Conservation (phyloP, 2,888 invertebrate species). For the Diaphora mendica region DNA sequence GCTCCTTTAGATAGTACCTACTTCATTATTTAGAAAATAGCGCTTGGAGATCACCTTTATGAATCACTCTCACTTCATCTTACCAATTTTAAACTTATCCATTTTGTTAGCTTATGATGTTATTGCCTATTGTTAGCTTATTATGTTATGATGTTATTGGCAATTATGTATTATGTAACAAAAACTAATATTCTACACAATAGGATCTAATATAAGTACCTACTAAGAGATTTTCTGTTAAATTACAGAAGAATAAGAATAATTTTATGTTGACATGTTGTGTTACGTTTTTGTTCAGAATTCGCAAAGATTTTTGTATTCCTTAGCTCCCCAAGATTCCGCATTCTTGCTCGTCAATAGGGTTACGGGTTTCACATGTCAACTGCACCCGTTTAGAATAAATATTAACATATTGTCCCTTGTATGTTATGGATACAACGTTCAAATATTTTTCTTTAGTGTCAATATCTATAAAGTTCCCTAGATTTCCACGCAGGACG, state of each 20-base stretch:
- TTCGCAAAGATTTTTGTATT: not conserved
- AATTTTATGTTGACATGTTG: not conserved
- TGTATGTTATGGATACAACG: not conserved
- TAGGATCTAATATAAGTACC: not conserved
- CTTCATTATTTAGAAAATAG: not conserved
- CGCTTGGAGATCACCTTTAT: no score
- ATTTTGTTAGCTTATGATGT: not conserved
- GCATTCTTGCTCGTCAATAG: not conserved
- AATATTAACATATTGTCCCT: not conserved
- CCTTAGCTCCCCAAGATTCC: not conserved
- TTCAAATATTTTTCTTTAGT: not conserved
- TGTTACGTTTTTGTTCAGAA: not conserved
- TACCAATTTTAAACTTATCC: not conserved
- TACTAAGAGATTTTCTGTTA: not conserved
- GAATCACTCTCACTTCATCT: not conserved
- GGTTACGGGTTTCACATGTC: not conserved
- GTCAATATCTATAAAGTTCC: not conserved
- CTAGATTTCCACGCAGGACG: no score
- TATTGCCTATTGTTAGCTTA: no score
- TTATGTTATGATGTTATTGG: no score
- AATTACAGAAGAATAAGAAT: not conserved
- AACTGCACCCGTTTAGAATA: not conserved
- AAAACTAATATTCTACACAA: not conserved
- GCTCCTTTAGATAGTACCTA: not conserved
- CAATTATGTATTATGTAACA: no score